A percentile compares a stretch with the other conserved stretches of the same genome.
Conservation (phyloP, 2,888 invertebrate genomes). For the Drosophila anceps region DNA sequence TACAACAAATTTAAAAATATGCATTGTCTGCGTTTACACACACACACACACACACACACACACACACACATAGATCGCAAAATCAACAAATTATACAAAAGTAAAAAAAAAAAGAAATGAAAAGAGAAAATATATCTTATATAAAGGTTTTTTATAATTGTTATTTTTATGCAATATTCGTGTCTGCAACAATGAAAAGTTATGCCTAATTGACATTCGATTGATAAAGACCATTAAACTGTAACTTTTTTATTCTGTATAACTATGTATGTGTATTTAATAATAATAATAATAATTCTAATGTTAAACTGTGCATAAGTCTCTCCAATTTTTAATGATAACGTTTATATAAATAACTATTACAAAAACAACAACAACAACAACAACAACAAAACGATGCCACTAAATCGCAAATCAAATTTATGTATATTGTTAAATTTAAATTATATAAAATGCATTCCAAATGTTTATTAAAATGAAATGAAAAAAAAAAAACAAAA, state of each 20-base stretch:
- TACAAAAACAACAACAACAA: constrained; percentile 14
- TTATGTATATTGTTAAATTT: constrained; percentile 62
- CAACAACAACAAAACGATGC: constrained; percentile 27
- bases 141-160: constrained; percentile 74
- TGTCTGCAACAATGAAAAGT: constrained; percentile 54
- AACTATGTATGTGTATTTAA: constrained; percentile 66
- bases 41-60: constrained; percentile 9
- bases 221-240: constrained; percentile 56
- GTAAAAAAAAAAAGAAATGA: constrained; percentile 3
- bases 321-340: constrained; percentile 70
- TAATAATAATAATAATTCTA: constrained; percentile 59
- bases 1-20: constrained; percentile 25
- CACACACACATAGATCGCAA: constrained; percentile 23
- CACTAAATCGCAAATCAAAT: constrained; percentile 59
- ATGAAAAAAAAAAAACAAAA: constrained; percentile 41
- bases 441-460: constrained; percentile 73
- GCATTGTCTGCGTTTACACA: constrained; percentile 34
- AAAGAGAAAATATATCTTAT: constrained; percentile 50
- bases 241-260: constrained; percentile 71
- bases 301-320: constrained; percentile 76
- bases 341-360: constrained; percentile 38
- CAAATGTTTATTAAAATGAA: constrained; percentile 70
- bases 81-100: constrained; percentile 37
- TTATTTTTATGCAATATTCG: constrained; percentile 78
- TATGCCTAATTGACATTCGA: constrained; percentile 55